Conservation (phyloP, 1,140 invertebrate species). For the Pseudobourletiella spinata region DNA sequence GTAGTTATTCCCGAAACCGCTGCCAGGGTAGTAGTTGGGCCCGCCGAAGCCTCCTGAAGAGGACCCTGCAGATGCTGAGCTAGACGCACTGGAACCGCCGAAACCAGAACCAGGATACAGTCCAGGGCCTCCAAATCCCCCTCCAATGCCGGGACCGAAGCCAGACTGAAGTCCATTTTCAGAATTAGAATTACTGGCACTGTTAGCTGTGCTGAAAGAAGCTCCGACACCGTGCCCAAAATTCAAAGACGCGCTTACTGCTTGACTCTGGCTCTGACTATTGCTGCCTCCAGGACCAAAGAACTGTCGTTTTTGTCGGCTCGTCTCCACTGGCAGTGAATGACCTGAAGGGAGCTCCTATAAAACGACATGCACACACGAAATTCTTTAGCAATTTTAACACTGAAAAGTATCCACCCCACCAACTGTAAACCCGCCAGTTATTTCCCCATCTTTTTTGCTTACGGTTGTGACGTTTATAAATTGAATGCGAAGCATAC, state of each 20-base stretch:
- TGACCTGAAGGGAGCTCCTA: too few relatives aligned
- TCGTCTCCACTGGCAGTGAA: too few relatives aligned
- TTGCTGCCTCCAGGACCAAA: background rate
- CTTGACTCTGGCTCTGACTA: background rate
- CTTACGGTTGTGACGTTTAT: too few relatives aligned
- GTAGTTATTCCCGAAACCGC: too few relatives aligned
- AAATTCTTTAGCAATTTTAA: too few relatives aligned
- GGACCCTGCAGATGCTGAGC: background rate
- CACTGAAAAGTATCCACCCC: too few relatives aligned
- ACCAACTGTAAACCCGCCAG: too few relatives aligned
- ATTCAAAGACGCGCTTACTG: background rate
- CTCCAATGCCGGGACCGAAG: background rate
- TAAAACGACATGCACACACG: too few relatives aligned
- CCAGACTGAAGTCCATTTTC: background rate
- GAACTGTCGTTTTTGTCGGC: too few relatives aligned
- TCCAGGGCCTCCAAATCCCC: background rate
- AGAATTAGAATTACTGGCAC: background rate
- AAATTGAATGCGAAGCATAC: too few relatives aligned
- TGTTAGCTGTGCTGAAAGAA: constrained; percentile 1
- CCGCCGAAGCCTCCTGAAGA: background rate
- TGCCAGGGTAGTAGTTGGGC: too few relatives aligned
- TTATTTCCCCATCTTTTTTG: too few relatives aligned
- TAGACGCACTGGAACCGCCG: background rate
- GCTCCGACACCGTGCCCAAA: constrained; percentile 2
- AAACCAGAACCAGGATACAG: background rate